A percentile compares a stretch with the other conserved stretches of the same genome.
Evolutionary conservation across 2,113 vertebrate species (phyloP).

Genomic region (Eidolon helvum): DNA sequence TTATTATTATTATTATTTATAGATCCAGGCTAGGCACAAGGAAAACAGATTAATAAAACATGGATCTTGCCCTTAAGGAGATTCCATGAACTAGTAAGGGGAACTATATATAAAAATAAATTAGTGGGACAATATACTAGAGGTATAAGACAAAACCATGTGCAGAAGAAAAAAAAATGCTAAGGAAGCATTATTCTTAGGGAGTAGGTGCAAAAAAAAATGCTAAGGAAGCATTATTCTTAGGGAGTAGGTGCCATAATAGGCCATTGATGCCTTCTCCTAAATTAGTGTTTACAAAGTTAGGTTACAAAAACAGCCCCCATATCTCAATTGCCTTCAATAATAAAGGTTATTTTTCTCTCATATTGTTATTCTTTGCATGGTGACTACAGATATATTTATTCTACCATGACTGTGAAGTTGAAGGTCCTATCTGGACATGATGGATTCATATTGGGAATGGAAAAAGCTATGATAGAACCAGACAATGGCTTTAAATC

Average conservation of each 20-base stretch:
- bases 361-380: neutral
- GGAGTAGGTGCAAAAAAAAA: neutral
- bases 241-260: neutral
- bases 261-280: neutral
- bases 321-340: neutral
- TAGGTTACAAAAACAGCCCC: neutral
- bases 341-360: neutral
- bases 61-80: neutral
- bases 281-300: neutral
- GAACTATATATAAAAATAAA: neutral
- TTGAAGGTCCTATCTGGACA: neutral
- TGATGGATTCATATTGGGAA: neutral
- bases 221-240: neutral
- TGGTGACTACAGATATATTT: neutral
- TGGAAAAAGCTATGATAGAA: neutral
- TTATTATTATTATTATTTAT: neutral
- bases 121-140: neutral
- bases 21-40: neutral
- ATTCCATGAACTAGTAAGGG: neutral
- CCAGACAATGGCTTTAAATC: neutral
- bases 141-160: neutral
- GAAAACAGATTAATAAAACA: neutral
- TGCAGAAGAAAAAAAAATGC: neutral
- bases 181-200: neutral
- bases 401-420: neutral